A percentile compares a stretch with the other conserved stretches of the same genome.
Conservation (phyloP, 2,113 vertebrate species). For the Syngnathus scovelli region DNA sequence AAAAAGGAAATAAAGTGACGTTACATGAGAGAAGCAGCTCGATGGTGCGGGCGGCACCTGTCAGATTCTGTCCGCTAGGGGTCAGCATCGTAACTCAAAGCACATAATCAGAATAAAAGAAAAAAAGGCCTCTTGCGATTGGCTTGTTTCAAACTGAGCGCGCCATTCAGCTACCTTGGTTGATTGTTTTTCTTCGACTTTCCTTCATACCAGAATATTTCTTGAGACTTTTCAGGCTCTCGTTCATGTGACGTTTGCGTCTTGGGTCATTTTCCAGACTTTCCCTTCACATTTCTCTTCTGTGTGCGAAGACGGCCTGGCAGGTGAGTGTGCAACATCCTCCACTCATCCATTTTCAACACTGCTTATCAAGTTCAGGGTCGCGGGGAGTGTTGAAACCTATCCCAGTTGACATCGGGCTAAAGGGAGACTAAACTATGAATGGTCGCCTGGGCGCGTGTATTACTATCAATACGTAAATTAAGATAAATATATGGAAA, state of each 20-base stretch:
- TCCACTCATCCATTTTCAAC: too few species aligned
- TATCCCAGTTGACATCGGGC: too few species aligned
- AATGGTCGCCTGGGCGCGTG: too few species aligned
- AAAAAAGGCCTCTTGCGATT: constrained; percentile 4
- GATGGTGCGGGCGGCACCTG: neutral
- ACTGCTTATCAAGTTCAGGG: too few species aligned
- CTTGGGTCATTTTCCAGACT: neutral
- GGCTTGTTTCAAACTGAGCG: constrained; percentile 48
- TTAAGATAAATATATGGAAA: too few species aligned
- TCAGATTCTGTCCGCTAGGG: neutral
- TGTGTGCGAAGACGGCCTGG: neutral
- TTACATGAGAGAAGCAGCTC: too few species aligned
- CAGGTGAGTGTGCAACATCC: constrained; percentile 14
- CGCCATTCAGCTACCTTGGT: constrained; percentile 27
- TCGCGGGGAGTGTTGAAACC: too few species aligned
- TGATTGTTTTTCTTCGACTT: neutral
- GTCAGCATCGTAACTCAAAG: neutral
- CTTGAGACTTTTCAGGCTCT: too few species aligned
- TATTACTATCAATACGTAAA: too few species aligned
- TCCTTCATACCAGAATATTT: too few species aligned
- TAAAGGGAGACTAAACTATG: too few species aligned
- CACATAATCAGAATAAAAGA: constrained; percentile 5
- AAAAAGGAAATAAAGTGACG: too few species aligned
- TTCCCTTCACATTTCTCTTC: neutral
- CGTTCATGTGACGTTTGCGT: neutral